Base-by-base conservation (phyloP, 2,888 invertebrate species). In the Troilus luridus region DNA sequence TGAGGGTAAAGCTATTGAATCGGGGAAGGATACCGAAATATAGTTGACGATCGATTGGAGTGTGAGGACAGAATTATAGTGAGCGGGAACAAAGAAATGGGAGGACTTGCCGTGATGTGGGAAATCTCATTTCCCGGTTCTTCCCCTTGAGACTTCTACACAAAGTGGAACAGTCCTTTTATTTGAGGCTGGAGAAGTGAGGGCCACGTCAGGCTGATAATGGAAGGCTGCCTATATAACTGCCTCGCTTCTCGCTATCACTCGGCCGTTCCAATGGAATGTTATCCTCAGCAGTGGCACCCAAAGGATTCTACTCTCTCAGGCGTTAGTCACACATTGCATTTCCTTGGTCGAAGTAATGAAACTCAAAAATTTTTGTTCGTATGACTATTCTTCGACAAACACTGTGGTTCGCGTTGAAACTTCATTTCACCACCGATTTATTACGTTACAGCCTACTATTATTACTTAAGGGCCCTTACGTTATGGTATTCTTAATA, bases 121-220 rank as follows among this genome's bases (percentile, higher is more conserved):
- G 81, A 81, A 81, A 81, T 81, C 81, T 81, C 81, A 81, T 81
- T 81, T 81, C 81, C 81, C 54, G 41, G 19, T 81, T 54, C 19
- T 81, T 81, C 56, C 21, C 54, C 21, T 10, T 2, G 54, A 56
- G 21, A 21, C 54, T 17, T 56, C 54, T 81, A 81, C 56, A 81
- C 81, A 81, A 81, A 81, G 81, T 81, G 54, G 54, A 81, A 81
- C 19, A 54, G 81, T 81, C 81, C 54, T 81, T 81, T 81, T 81
- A 81, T 81, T 81, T 81, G 81, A 81, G 21, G 81, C 8, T 6
- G 81, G 54, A 54, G 54, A 81, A 81, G 81, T 56, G 54, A 81
- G 56, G 77, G 54, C 41, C 81, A 21, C n/a, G 81, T 81, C 81
- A 81, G 54, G 14, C 81, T 54, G 81, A 81, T 81, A 81, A 81